Conservation (phyloP, 2,797 vertebrate genomes). For the Philypnodon macrostomus region DNA sequence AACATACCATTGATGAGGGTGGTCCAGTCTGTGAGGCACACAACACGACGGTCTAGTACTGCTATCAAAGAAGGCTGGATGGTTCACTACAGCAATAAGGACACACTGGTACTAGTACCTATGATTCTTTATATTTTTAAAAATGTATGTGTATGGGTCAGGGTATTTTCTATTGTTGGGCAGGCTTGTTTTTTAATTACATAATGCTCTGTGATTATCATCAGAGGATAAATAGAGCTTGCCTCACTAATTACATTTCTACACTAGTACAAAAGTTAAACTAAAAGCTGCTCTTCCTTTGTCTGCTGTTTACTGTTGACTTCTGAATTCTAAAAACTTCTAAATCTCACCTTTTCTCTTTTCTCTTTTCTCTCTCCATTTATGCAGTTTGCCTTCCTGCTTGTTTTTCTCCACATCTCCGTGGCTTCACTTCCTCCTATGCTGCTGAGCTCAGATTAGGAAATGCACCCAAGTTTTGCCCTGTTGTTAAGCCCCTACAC, state of each 20-base stretch:
- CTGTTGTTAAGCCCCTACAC: constrained; percentile 32
- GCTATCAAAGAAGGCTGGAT: constrained; percentile 90
- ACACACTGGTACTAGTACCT: constrained; percentile 82
- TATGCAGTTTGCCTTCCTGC: constrained; percentile 33
- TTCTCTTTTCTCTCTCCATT: constrained; percentile 18
- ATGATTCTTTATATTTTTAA: background rate
- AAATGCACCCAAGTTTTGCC: constrained; percentile 45
- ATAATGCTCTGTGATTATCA: constrained; percentile 17
- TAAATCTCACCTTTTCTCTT: constrained; percentile 18
- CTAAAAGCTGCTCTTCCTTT: constrained; percentile 33
- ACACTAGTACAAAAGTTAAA: constrained; percentile 16
- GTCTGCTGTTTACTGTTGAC: constrained; percentile 16
- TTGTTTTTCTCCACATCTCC: constrained; percentile 28
- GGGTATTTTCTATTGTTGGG: too few species aligned
- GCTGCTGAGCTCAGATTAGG: constrained; percentile 26
- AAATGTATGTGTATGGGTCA: too few species aligned
- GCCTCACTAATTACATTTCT: constrained; percentile 8
- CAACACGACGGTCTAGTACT: constrained; percentile 87
- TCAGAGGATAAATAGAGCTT: constrained; percentile 20
- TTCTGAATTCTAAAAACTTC: constrained; percentile 29
- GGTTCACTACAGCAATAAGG: constrained; percentile 93
- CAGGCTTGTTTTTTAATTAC: too few species aligned
- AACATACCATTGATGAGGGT: constrained; percentile 92
- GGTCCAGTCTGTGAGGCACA: constrained; percentile 89
- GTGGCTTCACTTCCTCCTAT: constrained; percentile 23